Evolutionary conservation across 2,888 invertebrate species (phyloP).

Genomic region (Microctonus aethiopoides): DNA sequence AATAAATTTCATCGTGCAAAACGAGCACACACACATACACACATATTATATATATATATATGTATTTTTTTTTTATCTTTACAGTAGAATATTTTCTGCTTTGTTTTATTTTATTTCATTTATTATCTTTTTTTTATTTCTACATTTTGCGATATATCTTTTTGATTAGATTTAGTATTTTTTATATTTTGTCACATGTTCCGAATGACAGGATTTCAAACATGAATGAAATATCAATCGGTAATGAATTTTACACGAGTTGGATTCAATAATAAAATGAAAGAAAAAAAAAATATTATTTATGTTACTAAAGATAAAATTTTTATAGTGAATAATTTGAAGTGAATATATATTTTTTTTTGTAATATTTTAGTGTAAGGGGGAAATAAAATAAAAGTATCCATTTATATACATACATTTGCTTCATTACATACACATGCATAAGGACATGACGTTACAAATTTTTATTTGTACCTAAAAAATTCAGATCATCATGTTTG

Average conservation of each 20-base stretch:
- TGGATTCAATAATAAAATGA: not conserved
- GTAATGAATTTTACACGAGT: not conserved
- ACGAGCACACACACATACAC: not conserved
- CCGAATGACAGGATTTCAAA: not conserved
- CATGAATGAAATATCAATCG: not conserved
- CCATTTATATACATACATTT: no score
- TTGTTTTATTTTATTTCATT: conserved; percentile 3
- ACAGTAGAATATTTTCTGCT: no score
- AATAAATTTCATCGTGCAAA: conserved; percentile 1
- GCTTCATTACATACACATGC: no score
- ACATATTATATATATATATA: not conserved
- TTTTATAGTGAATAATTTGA: no score
- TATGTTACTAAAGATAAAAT: no score
- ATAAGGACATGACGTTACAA: not conserved
- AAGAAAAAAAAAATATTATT: not conserved
- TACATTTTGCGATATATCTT: no score
- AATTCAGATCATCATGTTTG: conserved; percentile 39
- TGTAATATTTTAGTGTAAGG: no score
- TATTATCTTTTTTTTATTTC: not conserved
- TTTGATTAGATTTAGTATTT: not conserved
- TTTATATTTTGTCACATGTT: not conserved
- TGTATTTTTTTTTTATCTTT: not conserved
- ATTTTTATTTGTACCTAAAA: not conserved
- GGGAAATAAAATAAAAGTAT: no score
- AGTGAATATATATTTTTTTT: no score